Base-by-base conservation (phyloP, 2,888 invertebrate species). In the Tolmerus cingulatus region DNA sequence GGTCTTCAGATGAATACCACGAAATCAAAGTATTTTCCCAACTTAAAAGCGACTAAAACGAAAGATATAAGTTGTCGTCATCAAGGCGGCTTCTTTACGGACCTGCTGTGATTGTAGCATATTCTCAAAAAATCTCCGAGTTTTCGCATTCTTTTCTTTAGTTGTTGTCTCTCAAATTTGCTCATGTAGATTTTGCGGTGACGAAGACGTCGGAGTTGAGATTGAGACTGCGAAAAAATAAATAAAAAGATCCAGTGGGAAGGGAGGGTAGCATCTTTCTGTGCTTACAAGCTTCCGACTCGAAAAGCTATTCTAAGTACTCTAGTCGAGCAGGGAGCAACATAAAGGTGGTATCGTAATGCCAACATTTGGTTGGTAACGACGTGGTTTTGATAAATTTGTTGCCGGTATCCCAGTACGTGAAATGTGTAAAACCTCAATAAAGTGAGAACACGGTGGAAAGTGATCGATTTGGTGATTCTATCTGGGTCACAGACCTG, bases 401-500 rank as follows among this genome's bases (percentile, higher is more conserved):
- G 27, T n/a, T 16, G 43, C 78, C 43, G 77, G 77, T 14, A n/a
- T 1, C n/a, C 66, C 16, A n/a, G 34, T 77, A 14, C n/a, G 46
- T 78, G 27, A 37, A 40, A 43, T 78, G 78, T 40, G 46, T 19
- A 78, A 43, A 34, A 19, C 7, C 19, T 19, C 12, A 40, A 27
- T 14, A 78, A 40, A 78, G 23, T 78, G 43, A 78, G 43, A 78
- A 19, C n/a, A 9, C 16, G 8, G 23, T 43, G 40, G 1, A 78
- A 78, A 19, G 78, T 78, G 78, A 43, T 78, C 78, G 40, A 78
- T 78, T 43, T 0, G 78, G 23, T 23, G 23, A 4, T 43, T 43
- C 19, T 78, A 78, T 78, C 23, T 78, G 43, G 78, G 78, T 78
- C 78, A 78, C 40, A 43, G 14, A 78, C 78, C 78, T 23, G 66